phyloP scores from a whole-genome alignment of 2,797 vertebrate species.

The Rhynchotus rufescens region DNA sequence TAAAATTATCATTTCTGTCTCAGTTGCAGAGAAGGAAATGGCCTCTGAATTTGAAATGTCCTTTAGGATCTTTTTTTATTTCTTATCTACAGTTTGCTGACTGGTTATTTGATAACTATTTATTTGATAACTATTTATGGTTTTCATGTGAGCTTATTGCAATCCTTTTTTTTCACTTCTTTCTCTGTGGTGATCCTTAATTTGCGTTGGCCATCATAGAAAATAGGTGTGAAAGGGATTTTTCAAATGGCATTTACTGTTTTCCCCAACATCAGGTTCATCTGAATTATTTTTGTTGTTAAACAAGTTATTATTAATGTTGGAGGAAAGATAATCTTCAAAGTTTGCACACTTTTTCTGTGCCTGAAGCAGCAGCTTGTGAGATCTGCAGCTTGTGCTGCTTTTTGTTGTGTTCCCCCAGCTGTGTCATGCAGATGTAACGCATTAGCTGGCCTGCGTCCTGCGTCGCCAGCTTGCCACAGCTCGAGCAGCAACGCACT shows the following conservation, averaged over 20 bases:
- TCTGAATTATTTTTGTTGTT: neutral
- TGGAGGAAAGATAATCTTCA: neutral
- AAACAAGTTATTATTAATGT: neutral
- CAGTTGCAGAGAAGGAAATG: no score
- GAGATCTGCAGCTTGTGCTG: neutral
- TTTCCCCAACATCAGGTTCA: neutral
- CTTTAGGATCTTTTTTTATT: neutral
- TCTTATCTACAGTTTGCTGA: neutral
- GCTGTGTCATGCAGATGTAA: neutral
- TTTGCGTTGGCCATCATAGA: no score
- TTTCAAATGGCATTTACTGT: no score
- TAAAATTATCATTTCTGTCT: neutral
- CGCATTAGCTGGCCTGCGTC: accelerated
- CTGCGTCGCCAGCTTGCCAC: neutral
- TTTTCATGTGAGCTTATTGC: neutral
- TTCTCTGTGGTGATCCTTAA: neutral
- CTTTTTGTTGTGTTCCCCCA: neutral
- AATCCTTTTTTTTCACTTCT: no score
- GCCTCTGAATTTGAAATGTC: neutral
- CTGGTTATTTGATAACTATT: neutral
- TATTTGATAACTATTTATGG: neutral
- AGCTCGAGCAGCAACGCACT: neutral
- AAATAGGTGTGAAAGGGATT: neutral
- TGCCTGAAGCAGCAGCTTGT: neutral
- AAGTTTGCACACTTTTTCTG: neutral